Evolutionary conservation across 2,113 vertebrate genomes (phyloP).

Genomic region (Thomomys bottae): DNA sequence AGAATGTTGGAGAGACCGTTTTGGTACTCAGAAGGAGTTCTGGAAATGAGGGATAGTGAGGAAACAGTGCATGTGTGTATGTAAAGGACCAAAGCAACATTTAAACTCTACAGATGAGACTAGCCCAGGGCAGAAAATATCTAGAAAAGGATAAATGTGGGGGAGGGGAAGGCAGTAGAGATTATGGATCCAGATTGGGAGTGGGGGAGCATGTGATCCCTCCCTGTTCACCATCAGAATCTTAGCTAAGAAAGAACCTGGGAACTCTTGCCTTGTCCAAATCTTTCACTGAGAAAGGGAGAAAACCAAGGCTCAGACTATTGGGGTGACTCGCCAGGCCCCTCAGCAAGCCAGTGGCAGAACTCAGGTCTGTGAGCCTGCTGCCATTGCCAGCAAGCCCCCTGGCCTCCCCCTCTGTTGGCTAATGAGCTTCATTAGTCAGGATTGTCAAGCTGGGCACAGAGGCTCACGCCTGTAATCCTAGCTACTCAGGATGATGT

Average conservation of each 20-base stretch:
- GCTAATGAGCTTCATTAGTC: background rate
- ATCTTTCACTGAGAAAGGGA: background rate
- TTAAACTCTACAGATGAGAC: slow-evolving; percentile 15
- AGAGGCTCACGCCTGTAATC: too few relatives aligned
- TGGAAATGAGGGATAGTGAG: background rate
- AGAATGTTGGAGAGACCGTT: background rate
- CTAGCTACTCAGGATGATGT: too few relatives aligned
- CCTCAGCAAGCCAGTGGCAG: slow-evolving; percentile 36
- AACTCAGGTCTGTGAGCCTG: background rate
- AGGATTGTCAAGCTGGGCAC: background rate
- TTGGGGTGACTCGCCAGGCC: background rate
- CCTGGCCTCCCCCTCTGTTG: background rate
- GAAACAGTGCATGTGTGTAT: background rate
- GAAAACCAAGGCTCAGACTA: background rate
- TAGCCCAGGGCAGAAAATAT: background rate
- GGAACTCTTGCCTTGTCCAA: background rate
- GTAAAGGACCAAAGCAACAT: background rate
- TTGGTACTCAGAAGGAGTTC: background rate
- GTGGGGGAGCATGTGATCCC: too few relatives aligned
- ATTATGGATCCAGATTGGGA: background rate
- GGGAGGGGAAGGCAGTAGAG: background rate
- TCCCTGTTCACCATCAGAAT: background rate
- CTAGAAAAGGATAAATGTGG: background rate
- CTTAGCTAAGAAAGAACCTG: background rate
- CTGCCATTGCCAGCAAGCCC: background rate